phyloP scores from a whole-genome alignment of 2,113 vertebrate species.

The Centropristis striata region DNA sequence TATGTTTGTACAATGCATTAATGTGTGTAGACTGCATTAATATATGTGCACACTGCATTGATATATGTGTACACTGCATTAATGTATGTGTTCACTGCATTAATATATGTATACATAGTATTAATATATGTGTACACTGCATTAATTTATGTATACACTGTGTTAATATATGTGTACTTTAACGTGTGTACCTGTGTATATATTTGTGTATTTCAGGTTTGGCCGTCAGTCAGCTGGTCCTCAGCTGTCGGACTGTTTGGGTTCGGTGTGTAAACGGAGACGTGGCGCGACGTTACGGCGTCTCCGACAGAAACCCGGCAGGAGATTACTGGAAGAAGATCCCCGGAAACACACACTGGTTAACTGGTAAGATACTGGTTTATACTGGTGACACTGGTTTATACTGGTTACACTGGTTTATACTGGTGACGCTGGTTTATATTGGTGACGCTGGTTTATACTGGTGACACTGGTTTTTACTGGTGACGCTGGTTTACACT shows the following conservation, averaged over 20 bases:
- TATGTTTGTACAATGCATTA: too few species aligned
- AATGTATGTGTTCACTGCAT: too few species aligned
- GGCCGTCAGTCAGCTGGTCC: constrained; percentile 91
- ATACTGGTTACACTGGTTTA: not conserved
- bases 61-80: too few species aligned
- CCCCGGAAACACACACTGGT: constrained; percentile 88
- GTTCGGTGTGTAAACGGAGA: constrained; percentile 94
- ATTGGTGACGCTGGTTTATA: not conserved
- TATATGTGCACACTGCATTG: too few species aligned
- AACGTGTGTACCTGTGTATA: not conserved
- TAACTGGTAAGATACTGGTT: constrained; percentile 80
- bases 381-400: not conserved
- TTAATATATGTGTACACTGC: too few species aligned
- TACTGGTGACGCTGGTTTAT: not conserved
- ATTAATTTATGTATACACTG: too few species aligned
- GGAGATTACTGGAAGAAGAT: constrained; percentile 99
- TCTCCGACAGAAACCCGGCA: constrained; percentile 92
- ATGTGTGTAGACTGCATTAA: too few species aligned
- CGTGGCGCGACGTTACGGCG: constrained; percentile 92
- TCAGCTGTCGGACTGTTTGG: constrained; percentile 93
- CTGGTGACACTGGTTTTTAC: not conserved
- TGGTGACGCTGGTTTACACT: constrained; percentile 85
- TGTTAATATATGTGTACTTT: too few species aligned
- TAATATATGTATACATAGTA: too few species aligned
- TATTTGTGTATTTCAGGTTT: constrained; percentile 84